These are phyloP conservation scores for Agrotis puta DNA, from an alignment of 2,888 invertebrate species.

Conservation along the genomic window DNA sequence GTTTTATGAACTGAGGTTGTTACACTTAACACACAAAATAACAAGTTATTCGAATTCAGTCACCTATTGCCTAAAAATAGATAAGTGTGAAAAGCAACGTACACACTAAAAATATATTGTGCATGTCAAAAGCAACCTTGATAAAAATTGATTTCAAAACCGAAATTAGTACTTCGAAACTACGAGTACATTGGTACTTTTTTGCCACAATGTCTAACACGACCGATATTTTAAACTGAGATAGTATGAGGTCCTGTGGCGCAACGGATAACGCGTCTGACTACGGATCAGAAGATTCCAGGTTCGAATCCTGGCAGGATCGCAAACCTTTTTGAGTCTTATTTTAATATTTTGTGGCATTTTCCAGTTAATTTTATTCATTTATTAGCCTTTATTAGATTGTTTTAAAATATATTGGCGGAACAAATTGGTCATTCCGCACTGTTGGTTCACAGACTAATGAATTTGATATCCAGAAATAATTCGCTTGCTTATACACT, in stretches of 20 bases:
- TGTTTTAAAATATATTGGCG: neutral
- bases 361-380: neutral
- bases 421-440: slow-evolving; percentile 67
- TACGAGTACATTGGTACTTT: neutral
- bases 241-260: slow-evolving; percentile 86
- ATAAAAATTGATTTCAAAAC: slow-evolving; percentile 39
- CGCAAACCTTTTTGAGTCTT: slow-evolving; percentile 46
- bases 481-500: slow-evolving; percentile 77
- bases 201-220: neutral
- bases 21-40: slow-evolving; percentile 8
- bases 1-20: slow-evolving; percentile 9
- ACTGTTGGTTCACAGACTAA: slow-evolving; percentile 83
- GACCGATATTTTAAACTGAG: fast-evolving
- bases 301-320: slow-evolving; percentile 92
- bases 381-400: neutral
- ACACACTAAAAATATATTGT: slow-evolving; percentile 1
- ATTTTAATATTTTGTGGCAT: neutral
- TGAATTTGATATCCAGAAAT: slow-evolving; percentile 85
- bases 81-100: slow-evolving; percentile 15
- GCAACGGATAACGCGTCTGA: slow-evolving; percentile 93
- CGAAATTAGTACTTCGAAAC: slow-evolving; percentile 1
- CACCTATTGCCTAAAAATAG: slow-evolving; percentile 13
- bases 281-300: slow-evolving; percentile 94
- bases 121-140: slow-evolving; percentile 36
- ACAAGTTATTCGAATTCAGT: slow-evolving; percentile 14